Evolutionary conservation across 2,113 vertebrate species (phyloP), one percentile per base, ranked within the genome.

Genomic region (Laterallus jamaicensis): DNA sequence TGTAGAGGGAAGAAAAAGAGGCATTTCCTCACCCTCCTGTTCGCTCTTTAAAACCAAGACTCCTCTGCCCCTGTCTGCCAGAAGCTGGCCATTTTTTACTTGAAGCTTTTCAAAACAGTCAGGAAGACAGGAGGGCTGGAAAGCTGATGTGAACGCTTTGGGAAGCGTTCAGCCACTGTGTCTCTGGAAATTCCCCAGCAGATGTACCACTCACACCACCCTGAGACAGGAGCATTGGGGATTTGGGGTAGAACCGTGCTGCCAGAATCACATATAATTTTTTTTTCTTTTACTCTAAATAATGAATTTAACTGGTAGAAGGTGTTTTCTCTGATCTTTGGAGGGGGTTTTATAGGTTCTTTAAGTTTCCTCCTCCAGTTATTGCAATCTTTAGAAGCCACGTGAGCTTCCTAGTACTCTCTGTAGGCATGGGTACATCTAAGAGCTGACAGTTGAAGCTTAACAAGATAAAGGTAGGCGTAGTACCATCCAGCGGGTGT

Each of bases 191-290:
- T 3, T 37, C 69, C 49, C 49, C 3, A 8, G 50, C 44, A 69
- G 35, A 47, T 4, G 20, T 7, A 5, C 15, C 59, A 1, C 19
- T 40, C 11, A 1, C 29, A 13, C 31, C 52, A 11, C 3, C 20
- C 62, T 0, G 12, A 55, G 39, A 16, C 12, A 5, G 54, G 10
- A 37, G 10, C 7, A 4, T 2, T 21, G 35, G 42, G 25, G 25
- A 9, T 7, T 26, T 5, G 10, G 35, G 35, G 32, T 56, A 29
- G 26, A 32, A 22, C 59, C 2, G 18, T 18, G 54, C 54, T 15
- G 44, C 70, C 20, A 14, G 16, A 3, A 9, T 50, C 56, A 64
- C 35, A 2, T 10, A 11, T 8, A 3, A 2, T 19, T 22, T 11
- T 6, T 6, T 15, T 60, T 63, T 58, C 60, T 44, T 47, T 5